Base-by-base conservation (phyloP, 1,140 invertebrate species). In the Lerema accius region DNA sequence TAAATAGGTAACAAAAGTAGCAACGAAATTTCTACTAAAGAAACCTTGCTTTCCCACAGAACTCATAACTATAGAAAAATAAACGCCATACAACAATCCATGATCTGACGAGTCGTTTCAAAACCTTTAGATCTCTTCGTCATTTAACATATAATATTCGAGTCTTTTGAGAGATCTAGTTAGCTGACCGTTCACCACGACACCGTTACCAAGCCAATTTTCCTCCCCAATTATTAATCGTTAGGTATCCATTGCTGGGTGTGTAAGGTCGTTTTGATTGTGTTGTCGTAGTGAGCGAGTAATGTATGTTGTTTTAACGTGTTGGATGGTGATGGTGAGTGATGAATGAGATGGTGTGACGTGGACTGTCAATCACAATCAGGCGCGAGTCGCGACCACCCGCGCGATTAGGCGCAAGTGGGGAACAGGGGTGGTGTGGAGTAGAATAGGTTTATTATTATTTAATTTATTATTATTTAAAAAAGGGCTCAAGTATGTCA, bases 331-430 rank as follows among this genome's bases (percentile, higher is more conserved):
- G 51, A 65, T 45, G 51, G 56, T 70, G 68, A 63, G 65, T 72
- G 71, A 76, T 77, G 71, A 75, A 79, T 76, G 63, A 63, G 68
- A 40, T 68, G 68, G 69, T 78, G 78, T 85, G 84, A 85, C 82
- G 82, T 80, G 67, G 65, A 69, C 76, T 86, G 84, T 89, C 86
- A 86, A 89, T 89, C 86, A 89, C 86, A 89, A 89, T 89, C 86
- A 89, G 73, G 65, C 69, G 51, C 81, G 84, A 89, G 73, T 63
- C 69, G 51, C 81, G 84, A 86, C 86, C 86, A 89, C 85, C 85
- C 85, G 84, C 82, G 67, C 78, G 83, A 86, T 88, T 86, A 85
- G 76, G 69, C 68, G 63, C 65, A 48, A 67, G 71, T 73, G 63
- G 48, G 59, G 67, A 56, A 67, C 64, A 65, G 5, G 28, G 28